Conservation (phyloP, 2,113 vertebrate genomes). For the Cygnus buccinator region DNA sequence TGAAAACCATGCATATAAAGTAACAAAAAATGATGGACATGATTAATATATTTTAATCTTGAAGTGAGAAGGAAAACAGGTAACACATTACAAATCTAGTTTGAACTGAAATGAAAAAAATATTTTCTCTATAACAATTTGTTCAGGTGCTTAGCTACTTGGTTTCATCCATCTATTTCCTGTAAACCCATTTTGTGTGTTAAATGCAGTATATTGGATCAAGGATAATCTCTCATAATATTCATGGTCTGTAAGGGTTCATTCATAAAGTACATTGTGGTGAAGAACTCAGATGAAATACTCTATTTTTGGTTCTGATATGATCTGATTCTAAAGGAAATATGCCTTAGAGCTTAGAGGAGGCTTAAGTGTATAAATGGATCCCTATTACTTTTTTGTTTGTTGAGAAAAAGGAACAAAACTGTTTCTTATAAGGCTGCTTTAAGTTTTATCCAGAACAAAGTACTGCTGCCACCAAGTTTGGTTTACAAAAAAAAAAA, state of each 20-base stretch:
- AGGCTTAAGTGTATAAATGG: not conserved
- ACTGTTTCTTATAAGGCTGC: not conserved
- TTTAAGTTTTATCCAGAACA: not conserved
- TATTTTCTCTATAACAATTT: not conserved
- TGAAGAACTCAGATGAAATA: not conserved
- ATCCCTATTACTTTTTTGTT: not conserved
- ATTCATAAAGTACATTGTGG: not conserved
- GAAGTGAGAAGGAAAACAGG: not conserved
- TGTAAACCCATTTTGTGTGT: not conserved
- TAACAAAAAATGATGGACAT: not conserved
- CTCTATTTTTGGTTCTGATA: not conserved
- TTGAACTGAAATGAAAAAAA: not conserved
- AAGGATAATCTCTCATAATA: not conserved
- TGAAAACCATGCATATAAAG: not conserved
- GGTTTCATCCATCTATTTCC: not conserved
- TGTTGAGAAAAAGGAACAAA: not conserved
- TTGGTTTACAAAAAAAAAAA: not conserved
- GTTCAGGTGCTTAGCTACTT: not conserved
- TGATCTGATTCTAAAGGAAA: not conserved
- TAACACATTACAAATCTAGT: not conserved
- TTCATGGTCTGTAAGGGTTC: not conserved
- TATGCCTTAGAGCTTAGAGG: not conserved
- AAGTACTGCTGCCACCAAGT: not conserved
- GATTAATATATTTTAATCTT: not conserved
- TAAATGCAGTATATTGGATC: not conserved